Conservation (phyloP, 2,888 invertebrate species). For the Meloe dianella region DNA sequence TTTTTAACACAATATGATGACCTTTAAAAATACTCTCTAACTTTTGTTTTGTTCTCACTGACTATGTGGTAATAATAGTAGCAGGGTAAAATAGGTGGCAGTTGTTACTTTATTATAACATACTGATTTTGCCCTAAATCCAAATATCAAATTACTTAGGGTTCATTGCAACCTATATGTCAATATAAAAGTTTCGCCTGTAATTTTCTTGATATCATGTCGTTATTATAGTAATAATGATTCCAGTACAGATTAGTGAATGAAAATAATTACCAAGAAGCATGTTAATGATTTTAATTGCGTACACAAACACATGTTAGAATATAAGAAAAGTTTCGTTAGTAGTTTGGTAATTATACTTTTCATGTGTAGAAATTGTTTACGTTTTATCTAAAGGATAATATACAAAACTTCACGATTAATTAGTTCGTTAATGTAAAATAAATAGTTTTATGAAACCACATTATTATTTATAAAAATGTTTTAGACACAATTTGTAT, state of each 20-base stretch:
- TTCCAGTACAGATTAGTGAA: slow-evolving; percentile 18
- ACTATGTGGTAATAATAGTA: neutral
- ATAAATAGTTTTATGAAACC: too few relatives aligned
- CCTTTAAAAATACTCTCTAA: neutral
- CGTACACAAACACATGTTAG: neutral
- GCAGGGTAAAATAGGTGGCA: neutral
- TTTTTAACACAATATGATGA: neutral
- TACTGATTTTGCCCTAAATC: neutral
- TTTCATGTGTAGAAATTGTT: neutral
- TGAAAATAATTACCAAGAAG: neutral
- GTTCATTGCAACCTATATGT: slow-evolving; percentile 21
- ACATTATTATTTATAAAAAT: too few relatives aligned
- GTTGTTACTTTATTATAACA: slow-evolving; percentile 1
- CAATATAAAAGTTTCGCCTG: slow-evolving; percentile 25
- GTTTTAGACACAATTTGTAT: too few relatives aligned
- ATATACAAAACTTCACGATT: too few relatives aligned
- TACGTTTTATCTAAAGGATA: too few relatives aligned
- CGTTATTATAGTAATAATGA: slow-evolving; percentile 14
- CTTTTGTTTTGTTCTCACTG: neutral
- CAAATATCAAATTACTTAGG: slow-evolving; percentile 23
- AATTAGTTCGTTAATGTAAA: too few relatives aligned
- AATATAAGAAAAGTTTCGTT: neutral
- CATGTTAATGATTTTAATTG: neutral
- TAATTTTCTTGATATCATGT: slow-evolving; percentile 24
- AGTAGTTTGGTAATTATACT: neutral